Percentiles rank a stretch among this genome's conserved stretches.
phyloP scores from a whole-genome alignment of 2,888 invertebrate species.

The Branchellion lobata region DNA sequence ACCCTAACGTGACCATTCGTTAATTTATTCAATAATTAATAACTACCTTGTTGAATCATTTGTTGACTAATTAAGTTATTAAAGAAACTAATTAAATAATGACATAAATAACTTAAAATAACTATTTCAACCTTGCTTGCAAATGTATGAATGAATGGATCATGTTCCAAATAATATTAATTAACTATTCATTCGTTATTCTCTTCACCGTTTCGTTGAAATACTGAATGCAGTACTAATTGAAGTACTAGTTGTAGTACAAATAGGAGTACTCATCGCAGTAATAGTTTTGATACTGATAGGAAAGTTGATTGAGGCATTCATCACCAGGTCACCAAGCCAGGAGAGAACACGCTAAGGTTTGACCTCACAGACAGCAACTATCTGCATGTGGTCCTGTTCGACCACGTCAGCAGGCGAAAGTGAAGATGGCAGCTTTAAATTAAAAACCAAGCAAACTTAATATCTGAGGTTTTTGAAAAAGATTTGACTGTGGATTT shows the following conservation, averaged over 20 bases:
- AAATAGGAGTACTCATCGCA: no score
- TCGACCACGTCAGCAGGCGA: conserved; percentile 71
- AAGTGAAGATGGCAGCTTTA: conserved; percentile 56
- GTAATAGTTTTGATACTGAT: no score
- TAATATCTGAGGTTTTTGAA: no score
- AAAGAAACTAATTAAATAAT: background rate
- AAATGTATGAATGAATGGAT: background rate
- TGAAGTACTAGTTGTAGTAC: no score
- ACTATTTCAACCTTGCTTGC: background rate
- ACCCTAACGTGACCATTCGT: conserved; percentile 65
- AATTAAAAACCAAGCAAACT: no score
- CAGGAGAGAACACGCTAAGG: conserved; percentile 72
- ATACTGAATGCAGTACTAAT: no score
- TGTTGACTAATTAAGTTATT: background rate
- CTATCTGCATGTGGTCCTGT: conserved; percentile 76
- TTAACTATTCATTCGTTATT: background rate
- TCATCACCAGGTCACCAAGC: conserved; percentile 63
- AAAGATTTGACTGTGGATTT: no score
- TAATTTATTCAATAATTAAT: background rate
- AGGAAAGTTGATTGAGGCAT: no score
- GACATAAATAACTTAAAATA: background rate
- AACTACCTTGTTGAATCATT: background rate
- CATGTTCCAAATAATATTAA: conserved; percentile 2
- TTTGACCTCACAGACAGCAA: conserved; percentile 69
- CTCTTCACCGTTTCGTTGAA: no score